Base-by-base conservation (phyloP, 2,113 vertebrate species). In the Apistogramma diplotaenia region DNA sequence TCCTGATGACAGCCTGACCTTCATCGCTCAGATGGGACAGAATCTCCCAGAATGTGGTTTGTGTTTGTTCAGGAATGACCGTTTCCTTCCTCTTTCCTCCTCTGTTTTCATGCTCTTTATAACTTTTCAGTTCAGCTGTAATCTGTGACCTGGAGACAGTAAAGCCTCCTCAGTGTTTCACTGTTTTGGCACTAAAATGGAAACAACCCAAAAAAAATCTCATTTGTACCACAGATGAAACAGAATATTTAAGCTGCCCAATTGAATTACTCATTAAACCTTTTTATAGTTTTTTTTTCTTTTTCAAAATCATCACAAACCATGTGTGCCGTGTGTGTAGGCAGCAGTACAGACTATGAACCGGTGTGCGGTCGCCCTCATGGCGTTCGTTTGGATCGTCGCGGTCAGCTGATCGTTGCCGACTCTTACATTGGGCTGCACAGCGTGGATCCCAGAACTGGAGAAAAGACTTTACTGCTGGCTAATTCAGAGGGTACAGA, bases 351-450 rank as follows among this genome's bases (percentile, higher is more conserved):
- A n/a, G 94, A 95, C 70, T 91, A 85, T 21, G 95, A 95, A 79
- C 94, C 91, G 0, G 1, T 93, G 16, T 93, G 95, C n/a, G 94
- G 95, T 10, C 83, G 89, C 46, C 95, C 94, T 60, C 94, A 95
- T 4, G 93, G 93, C 1, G 67, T 95, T 9, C 81, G 76, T 35
- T 72, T 95, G 86, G 88, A 94, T 83, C 35, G 21, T 5, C 81
- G 33, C 2, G 91, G 93, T 77, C 91, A 93, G 75, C 79, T 95
- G 85, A 93, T 94, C 1, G 93, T 95, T 5, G 93, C 88, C 0
- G 94, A 95, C 88, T 94, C 95, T 1, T 96, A 95, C 79, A 77
- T 94, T 2, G 95, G 94, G 12, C 92, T 95, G 23, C 91, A 91
- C 80, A 91, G 89, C 78, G 90, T 95, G 6, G 40, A 90, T 76